Evolutionary conservation across 2,888 invertebrate species (phyloP), one percentile per base, ranked within the genome.

Genomic region (Tipula helvola): DNA sequence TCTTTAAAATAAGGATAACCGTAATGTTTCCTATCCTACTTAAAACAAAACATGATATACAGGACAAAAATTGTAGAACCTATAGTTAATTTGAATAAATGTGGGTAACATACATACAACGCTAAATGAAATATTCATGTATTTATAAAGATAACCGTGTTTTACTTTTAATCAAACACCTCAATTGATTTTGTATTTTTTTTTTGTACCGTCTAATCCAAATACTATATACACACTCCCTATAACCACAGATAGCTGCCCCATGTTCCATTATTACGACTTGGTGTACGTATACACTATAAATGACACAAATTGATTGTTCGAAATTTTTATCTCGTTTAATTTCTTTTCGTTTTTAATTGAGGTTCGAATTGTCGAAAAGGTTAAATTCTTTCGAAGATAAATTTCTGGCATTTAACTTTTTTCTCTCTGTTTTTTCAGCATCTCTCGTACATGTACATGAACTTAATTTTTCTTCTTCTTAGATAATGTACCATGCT

Each of bases 361-460:
- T 28, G 71, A 71, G 71, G 71, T 71, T 71, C 71, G 71, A 71
- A 71, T 28, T 71, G 71, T 71, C 71, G 71, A 71, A 71, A 71
- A 71, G 71, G 71, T 71, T 71, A 71, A 71, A 71, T 71, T 71
- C 71, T 71, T 71, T 71, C 71, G 71, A 71, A 71, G 71, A 71
- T 71, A 71, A 71, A 71, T 71, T 71, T 71, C 71, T 71, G 28
- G 71, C 71, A 71, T 71, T 71, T 71, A 71, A 71, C 28, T 71
- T 71, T 71, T 28, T 28, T 52, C 4, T 10, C 7, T n/a, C n/a
- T n/a, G 12, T 47, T 71, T 28, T 71, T 71, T n/a, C n/a, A n/a
- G 28, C 71, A 71, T 71, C 3, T 71, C 71, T 71, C 71, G 28
- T 71, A 28, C 71, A 71, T 71, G 71, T 71, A 71, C 71, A 28